A percentile compares a stretch with the other conserved stretches of the same genome.
These are phyloP conservation scores for Salvelinus fontinalis DNA, from an alignment of 2,113 vertebrate genomes.

Conservation along the genomic window DNA sequence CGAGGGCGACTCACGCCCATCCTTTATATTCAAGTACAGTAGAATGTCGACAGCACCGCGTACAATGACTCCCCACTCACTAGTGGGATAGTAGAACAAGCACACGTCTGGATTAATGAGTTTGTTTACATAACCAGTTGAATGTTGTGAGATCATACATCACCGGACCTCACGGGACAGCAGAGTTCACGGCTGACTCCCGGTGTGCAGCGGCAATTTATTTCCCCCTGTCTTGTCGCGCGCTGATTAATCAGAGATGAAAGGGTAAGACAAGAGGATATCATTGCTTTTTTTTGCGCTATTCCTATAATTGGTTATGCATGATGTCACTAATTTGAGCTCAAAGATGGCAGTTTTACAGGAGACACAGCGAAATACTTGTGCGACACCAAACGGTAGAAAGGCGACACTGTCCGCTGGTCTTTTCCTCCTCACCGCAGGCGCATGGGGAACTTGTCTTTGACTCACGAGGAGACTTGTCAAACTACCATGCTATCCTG, in stretches of 20 bases:
- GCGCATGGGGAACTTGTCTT: not conserved
- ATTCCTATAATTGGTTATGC: constrained; percentile 41
- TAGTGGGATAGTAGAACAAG: constrained; percentile 42
- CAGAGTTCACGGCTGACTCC: constrained; percentile 37
- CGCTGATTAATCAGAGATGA: constrained; percentile 48
- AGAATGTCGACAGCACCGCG: constrained; percentile 40
- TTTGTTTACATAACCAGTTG: constrained; percentile 60
- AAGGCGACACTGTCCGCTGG: not conserved
- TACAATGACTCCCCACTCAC: constrained; percentile 11
- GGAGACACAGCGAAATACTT: constrained; percentile 52
- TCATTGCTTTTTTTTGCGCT: constrained; percentile 34
- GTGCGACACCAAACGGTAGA: constrained; percentile 72
- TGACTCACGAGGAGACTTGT: too few species aligned
- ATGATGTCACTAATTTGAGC: constrained; percentile 52
- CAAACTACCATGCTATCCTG: too few species aligned
- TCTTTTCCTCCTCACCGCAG: not conserved
- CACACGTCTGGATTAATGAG: constrained; percentile 45
- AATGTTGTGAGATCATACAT: constrained; percentile 29
- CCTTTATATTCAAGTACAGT: constrained; percentile 71
- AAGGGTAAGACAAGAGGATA: constrained; percentile 36
- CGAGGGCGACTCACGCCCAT: constrained; percentile 79
- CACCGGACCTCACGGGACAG: constrained; percentile 40
- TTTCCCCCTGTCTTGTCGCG: constrained; percentile 35
- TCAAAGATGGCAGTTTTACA: constrained; percentile 20
- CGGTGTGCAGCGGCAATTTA: constrained; percentile 22